phyloP scores from a whole-genome alignment of 1,140 invertebrate species.

The roundworm (Caenorhabditis elegans) region DNA sequence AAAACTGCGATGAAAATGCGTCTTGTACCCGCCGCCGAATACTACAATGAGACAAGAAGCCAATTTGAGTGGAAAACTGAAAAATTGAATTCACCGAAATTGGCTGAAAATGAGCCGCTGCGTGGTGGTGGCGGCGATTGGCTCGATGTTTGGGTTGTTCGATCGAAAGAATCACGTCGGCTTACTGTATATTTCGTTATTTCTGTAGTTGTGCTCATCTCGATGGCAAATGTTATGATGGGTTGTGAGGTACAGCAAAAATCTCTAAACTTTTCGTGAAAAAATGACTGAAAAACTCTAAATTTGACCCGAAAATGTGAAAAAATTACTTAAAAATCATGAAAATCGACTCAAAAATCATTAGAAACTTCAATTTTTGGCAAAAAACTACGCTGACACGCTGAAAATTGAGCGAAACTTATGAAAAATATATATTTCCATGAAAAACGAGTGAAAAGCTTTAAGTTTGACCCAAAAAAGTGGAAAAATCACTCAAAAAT shows the following conservation, averaged over 20 bases:
- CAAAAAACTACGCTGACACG: too few relatives aligned
- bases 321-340: neutral
- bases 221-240: constrained; percentile 86
- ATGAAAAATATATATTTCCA: too few relatives aligned
- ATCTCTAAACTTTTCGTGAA: neutral
- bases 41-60: neutral
- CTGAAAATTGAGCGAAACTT: too few relatives aligned
- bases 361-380: too few relatives aligned
- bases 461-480: neutral
- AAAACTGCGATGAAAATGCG: neutral
- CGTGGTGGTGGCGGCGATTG: too few relatives aligned
- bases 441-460: too few relatives aligned
- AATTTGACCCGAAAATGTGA: neutral
- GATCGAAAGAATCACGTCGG: constrained; percentile 71
- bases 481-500: neutral
- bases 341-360: neutral
- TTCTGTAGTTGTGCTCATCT: constrained; percentile 78
- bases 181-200: constrained; percentile 79
- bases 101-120: neutral
- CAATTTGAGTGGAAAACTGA: neutral
- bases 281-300: neutral
- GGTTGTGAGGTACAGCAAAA: constrained; percentile 79
- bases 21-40: neutral
- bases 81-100: neutral
- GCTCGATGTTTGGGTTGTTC: constrained; percentile 67